Base-by-base conservation (phyloP, 2,797 vertebrate genomes). In the Masticophis lateralis region DNA sequence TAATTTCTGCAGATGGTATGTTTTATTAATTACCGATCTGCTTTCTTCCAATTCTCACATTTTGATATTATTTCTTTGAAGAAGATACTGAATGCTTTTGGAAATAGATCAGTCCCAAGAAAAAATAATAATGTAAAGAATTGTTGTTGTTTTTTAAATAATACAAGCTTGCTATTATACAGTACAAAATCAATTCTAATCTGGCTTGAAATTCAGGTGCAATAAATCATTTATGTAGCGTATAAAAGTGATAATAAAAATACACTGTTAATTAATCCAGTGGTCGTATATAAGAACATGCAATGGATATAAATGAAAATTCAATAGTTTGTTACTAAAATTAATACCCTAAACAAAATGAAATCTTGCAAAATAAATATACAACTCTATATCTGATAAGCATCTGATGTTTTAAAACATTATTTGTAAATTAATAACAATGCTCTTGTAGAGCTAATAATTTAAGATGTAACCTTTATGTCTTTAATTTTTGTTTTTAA, bases 401-500 rank as follows among this genome's bases (percentile, higher is more conserved):
- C 12, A 53, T 59, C 56, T 55, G 43, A 56, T 83, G 10, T 63
- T 25, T 91, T 63, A 56, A 51, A 59, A 74, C 6, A 61, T 60
- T 18, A 56, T 91, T 63, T 91, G 18, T 93, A 83, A 83, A 91
- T 66, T 86, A 83, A 43, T 43, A 55, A 88, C 91, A 83, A 89
- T 11, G 9, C 93, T 83, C 11, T 93, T 37, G 1, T 20, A 20
- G n/a, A 0, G 1, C 61, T 89, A 90, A 63, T 91, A 91, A 91
- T 22, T 90, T 0, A 3, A 91, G 0, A 13, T 92, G 69, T 83
- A 74, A 91, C 1, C 3, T 51, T 2, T 55, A 32, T 69, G 13
- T 16, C 0, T 92, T 94, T 91, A 88, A 4, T 69, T 89, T 83
- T 91, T 93, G 53, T 93, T 86, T 94, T 83, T 94, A 79, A 92